Conservation (phyloP, 2,113 vertebrate species). For the Pardalotus punctatus region DNA sequence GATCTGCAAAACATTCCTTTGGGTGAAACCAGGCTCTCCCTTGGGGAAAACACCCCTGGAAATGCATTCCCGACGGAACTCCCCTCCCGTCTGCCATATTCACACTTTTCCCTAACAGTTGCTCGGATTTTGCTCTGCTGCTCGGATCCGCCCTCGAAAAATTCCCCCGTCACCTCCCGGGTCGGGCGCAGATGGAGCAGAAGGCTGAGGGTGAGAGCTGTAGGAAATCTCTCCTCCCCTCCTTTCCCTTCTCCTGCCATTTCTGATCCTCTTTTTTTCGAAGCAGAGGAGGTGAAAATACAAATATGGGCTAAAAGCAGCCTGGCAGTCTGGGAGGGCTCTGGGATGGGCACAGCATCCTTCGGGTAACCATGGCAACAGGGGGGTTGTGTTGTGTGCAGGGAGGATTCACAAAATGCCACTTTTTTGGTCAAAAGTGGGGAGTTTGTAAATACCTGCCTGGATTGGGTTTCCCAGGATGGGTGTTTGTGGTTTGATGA, state of each 20-base stretch:
- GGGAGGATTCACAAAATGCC: not conserved
- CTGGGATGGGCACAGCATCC: constrained; percentile 9
- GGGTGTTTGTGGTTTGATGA: not conserved
- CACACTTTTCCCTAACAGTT: constrained; percentile 22
- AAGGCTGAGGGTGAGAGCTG: not conserved
- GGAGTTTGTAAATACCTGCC: not conserved
- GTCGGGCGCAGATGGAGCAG: not conserved
- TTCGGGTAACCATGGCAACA: constrained; percentile 51
- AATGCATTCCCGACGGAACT: not conserved
- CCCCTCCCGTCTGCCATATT: constrained; percentile 8
- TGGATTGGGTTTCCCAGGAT: not conserved
- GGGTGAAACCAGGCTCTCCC: not conserved
- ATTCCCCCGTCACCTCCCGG: not conserved
- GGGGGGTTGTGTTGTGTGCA: not conserved
- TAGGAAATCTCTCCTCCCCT: not conserved
- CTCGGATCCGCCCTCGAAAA: constrained; percentile 3
- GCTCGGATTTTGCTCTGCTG: constrained; percentile 17
- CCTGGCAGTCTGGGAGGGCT: not conserved
- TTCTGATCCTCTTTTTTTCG: not conserved
- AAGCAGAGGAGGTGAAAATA: constrained; percentile 46
- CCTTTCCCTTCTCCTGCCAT: not conserved
- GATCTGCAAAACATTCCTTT: not conserved
- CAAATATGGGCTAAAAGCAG: not conserved
- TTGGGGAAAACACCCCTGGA: not conserved
- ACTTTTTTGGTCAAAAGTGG: not conserved